These are phyloP conservation scores for human DNA, from an alignment of 2,113 vertebrate genomes.

Conservation along the genomic window GRCh38 chr14:71898001-71898500, in stretches of 20 bases:
- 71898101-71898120: not conserved
- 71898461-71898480: not conserved
- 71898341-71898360: slow-evolving; percentile 25
- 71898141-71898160: not conserved
- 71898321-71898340: not conserved
- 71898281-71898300: not conserved
- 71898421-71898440: not conserved
- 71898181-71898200: not conserved
- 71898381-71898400: not conserved
- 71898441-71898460: not conserved
- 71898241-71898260: not conserved
- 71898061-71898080: not conserved
- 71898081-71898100: not conserved
- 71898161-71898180: not conserved
- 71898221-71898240: not conserved
- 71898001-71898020: not conserved
- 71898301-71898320: not conserved
- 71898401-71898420: not conserved
- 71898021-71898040: not conserved
- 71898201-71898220: not conserved
- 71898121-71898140: not conserved
- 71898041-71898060: not conserved
- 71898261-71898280: not conserved
- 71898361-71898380: not conserved
- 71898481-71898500: not conserved